phyloP scores from a whole-genome alignment of 2,113 vertebrate species.

The Fulica atra region DNA sequence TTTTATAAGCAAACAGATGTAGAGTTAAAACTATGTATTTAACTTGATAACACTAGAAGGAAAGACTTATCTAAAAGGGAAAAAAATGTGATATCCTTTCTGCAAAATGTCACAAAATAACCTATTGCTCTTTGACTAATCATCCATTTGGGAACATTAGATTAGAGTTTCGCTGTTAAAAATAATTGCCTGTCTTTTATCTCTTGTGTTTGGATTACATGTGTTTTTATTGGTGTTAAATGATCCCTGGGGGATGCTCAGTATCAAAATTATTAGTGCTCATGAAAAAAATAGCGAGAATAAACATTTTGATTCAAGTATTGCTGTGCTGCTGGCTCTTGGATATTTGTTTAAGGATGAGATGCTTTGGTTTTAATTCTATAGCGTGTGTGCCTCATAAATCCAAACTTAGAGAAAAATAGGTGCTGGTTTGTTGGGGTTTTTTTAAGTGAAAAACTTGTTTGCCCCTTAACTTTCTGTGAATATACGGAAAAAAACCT shows the following conservation, averaged over 20 bases:
- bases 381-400: neutral
- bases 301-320: neutral
- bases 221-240: conserved; percentile 9
- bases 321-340: neutral
- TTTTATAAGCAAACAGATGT: neutral
- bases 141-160: neutral
- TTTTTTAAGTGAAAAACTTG: conserved; percentile 23
- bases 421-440: neutral
- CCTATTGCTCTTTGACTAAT: neutral
- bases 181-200: neutral
- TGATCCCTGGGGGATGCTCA: neutral
- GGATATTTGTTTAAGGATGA: neutral
- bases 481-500: conserved; percentile 14
- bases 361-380: conserved; percentile 35
- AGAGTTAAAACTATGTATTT: neutral
- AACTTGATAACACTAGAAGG: neutral
- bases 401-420: conserved; percentile 7
- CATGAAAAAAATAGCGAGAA: neutral
- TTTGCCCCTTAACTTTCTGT: conserved; percentile 15
- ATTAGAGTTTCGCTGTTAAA: conserved; percentile 7
- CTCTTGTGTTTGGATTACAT: neutral
- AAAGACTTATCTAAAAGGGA: neutral
- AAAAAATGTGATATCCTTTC: neutral
- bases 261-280: neutral
- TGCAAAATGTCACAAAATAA: neutral